These are phyloP conservation scores for Anneissia japonica DNA, from an alignment of 35 echinoderm and acorn worm species.

Conservation along the genomic window DNA sequence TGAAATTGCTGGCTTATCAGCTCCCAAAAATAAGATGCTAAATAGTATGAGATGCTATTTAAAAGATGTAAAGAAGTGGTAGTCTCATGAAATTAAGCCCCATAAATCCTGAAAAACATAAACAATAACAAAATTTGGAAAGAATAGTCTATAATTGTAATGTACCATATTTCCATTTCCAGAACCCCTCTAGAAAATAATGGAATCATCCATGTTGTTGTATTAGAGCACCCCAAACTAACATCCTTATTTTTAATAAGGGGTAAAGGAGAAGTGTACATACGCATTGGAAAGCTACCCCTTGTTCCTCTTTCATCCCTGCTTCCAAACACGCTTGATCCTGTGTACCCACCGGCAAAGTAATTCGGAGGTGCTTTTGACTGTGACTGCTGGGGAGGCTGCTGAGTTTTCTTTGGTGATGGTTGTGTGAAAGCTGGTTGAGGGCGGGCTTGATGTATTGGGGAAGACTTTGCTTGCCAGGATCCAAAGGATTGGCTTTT, in stretches of 20 bases:
- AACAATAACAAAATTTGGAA: too few relatives aligned
- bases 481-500: constrained; percentile 25
- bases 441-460: constrained; percentile 7
- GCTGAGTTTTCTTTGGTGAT: constrained; percentile 18
- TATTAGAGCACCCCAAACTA: too few relatives aligned
- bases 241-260: too few relatives aligned
- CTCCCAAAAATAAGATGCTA: too few relatives aligned
- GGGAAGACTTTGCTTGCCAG: constrained; percentile 33
- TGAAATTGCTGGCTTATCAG: neutral
- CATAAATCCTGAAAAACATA: too few relatives aligned
- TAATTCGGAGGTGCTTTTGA: constrained; percentile 63
- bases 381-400: constrained; percentile 11
- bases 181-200: too few relatives aligned
- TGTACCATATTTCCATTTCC: too few relatives aligned
- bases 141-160: too few relatives aligned
- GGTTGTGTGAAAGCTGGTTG: neutral
- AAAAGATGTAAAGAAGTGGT: too few relatives aligned
- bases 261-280: neutral
- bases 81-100: too few relatives aligned
- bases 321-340: constrained; percentile 45
- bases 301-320: constrained; percentile 48
- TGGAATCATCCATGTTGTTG: too few relatives aligned
- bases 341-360: constrained; percentile 32
- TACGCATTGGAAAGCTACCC: constrained; percentile 18
- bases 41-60: too few relatives aligned